These are phyloP conservation scores for Psophia crepitans DNA, from an alignment of 2,113 vertebrate species.

Conservation along the genomic window DNA sequence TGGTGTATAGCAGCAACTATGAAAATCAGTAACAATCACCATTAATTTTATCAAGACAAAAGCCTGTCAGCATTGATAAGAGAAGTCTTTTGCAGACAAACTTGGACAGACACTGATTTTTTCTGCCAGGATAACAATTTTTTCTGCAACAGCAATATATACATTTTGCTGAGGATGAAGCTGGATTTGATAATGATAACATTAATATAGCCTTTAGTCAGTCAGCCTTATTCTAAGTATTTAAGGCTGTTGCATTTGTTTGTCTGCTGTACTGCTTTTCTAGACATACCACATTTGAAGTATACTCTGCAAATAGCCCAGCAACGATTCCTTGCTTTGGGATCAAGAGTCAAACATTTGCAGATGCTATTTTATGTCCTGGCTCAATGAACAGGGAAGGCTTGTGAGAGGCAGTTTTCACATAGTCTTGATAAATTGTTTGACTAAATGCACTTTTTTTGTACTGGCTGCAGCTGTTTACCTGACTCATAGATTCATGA, in stretches of 20 bases:
- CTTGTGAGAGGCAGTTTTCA: conserved; percentile 12
- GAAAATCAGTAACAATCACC: background rate
- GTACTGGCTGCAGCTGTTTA: conserved; percentile 16
- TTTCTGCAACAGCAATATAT: background rate
- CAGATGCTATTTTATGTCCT: conserved; percentile 10
- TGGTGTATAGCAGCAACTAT: background rate
- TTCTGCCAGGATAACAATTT: background rate
- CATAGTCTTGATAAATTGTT: background rate
- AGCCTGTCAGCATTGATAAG: background rate
- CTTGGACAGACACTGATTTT: background rate
- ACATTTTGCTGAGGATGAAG: background rate
- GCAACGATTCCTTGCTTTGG: background rate
- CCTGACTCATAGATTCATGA: background rate
- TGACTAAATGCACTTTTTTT: conserved; percentile 18
- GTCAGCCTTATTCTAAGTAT: background rate
- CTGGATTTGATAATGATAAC: background rate
- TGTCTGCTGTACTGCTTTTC: background rate
- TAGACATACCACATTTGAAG: background rate
- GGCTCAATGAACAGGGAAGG: conserved; percentile 1
- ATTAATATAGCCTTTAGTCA: background rate
- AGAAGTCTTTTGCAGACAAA: background rate
- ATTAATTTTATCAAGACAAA: background rate
- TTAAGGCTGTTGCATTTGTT: background rate
- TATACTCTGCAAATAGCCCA: background rate
- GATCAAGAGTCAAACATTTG: conserved; percentile 11